Evolutionary conservation across 2,888 invertebrate genomes (phyloP).

Genomic region (Aethes cnicana): DNA sequence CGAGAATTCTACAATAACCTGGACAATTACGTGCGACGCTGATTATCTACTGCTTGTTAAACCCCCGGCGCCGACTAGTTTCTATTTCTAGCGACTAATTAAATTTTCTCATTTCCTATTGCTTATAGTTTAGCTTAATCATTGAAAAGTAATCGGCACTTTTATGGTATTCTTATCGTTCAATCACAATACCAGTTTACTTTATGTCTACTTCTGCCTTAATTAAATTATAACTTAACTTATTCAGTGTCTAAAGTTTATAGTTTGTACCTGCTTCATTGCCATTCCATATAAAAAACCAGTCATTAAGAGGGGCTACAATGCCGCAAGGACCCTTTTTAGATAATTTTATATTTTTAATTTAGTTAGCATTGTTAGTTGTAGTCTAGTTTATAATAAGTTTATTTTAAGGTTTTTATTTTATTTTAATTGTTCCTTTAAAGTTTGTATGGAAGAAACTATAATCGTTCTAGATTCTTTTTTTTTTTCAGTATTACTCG

Average conservation of each 20-base stretch:
- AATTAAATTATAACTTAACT: conserved; percentile 36
- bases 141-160: conserved; percentile 13
- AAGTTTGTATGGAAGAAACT: too few species aligned
- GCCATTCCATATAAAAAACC: neutral
- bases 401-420: too few species aligned
- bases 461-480: too few species aligned
- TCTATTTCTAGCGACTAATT: conserved; percentile 14
- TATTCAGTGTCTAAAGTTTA: conserved; percentile 30
- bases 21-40: too few species aligned
- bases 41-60: too few species aligned
- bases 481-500: too few species aligned
- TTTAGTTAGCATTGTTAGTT: too few species aligned
- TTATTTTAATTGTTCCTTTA: too few species aligned
- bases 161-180: conserved; percentile 18
- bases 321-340: too few species aligned
- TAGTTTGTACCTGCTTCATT: neutral
- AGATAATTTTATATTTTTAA: too few species aligned
- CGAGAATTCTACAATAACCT: too few species aligned
- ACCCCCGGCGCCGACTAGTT: neutral
- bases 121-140: conserved; percentile 20
- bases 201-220: conserved; percentile 13
- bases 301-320: neutral
- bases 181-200: conserved; percentile 22
- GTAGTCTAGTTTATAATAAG: too few species aligned
- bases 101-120: conserved; percentile 17